A percentile compares a stretch with the other conserved stretches of the same genome.
Conservation (phyloP, 2,797 vertebrate genomes). For the Hippocampus kuda region DNA sequence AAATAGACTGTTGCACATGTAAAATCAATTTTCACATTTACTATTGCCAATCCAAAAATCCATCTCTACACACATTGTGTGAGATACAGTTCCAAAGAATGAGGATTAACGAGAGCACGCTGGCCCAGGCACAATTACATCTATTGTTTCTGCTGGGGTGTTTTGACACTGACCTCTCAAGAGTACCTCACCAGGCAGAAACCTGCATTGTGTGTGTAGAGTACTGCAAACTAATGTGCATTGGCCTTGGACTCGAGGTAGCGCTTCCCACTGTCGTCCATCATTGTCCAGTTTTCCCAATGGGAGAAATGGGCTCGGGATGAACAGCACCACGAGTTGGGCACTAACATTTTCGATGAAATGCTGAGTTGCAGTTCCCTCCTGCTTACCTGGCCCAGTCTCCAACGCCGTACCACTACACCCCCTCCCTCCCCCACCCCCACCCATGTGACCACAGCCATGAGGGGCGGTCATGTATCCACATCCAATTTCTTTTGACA, state of each 20-base stretch:
- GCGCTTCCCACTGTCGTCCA: slow-evolving; percentile 41
- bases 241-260: slow-evolving; percentile 38
- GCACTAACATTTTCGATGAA: slow-evolving; percentile 51
- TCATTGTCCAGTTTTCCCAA: slow-evolving; percentile 48
- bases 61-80: slow-evolving; percentile 32
- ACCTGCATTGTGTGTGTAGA: slow-evolving; percentile 15
- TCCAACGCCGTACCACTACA: slow-evolving; percentile 8
- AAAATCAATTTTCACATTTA: slow-evolving; percentile 61
- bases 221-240: slow-evolving; percentile 33
- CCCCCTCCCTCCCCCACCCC: slow-evolving; percentile 23
- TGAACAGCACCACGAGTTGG: slow-evolving; percentile 37
- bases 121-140: slow-evolving; percentile 41
- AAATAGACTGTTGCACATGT: slow-evolving; percentile 49
- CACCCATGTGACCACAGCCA: slow-evolving; percentile 32
- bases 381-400: slow-evolving; percentile 28
- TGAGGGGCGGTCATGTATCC: slow-evolving; percentile 30
- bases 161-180: slow-evolving; percentile 47
- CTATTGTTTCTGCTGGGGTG: slow-evolving; percentile 39
- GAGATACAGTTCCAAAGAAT: slow-evolving; percentile 36
- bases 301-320: slow-evolving; percentile 42
- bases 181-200: slow-evolving; percentile 21
- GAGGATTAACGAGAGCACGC: slow-evolving; percentile 57
- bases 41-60: slow-evolving; percentile 47
- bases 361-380: slow-evolving; percentile 49
- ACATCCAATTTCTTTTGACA: slow-evolving; percentile 43